phyloP scores from a whole-genome alignment of 2,797 vertebrate genomes.

The Gorsachius magnificus region DNA sequence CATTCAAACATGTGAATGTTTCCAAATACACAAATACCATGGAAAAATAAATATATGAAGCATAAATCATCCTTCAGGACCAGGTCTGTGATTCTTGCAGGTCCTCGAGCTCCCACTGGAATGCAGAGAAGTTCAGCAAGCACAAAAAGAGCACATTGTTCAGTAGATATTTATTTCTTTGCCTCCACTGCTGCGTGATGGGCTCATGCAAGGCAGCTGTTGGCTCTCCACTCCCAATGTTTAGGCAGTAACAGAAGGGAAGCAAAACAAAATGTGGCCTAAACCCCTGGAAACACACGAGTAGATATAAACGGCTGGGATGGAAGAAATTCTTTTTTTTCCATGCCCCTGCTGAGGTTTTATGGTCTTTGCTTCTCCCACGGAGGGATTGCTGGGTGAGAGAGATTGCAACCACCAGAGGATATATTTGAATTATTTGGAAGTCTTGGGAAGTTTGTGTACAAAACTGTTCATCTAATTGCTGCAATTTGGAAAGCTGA shows the following conservation, averaged over 20 bases:
- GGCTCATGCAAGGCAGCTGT: not conserved
- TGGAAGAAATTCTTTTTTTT: not conserved
- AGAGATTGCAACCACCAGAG: not conserved
- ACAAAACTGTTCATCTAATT: not conserved
- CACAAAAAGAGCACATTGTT: not conserved
- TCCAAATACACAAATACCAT: not conserved
- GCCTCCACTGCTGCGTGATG: not conserved
- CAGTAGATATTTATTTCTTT: not conserved
- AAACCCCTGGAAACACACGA: not conserved
- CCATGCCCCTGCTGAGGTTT: not conserved
- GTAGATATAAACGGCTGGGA: not conserved
- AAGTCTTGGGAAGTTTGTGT: not conserved
- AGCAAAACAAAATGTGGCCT: not conserved
- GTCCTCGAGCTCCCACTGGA: not conserved
- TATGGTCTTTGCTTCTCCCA: not conserved
- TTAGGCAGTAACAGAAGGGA: not conserved
- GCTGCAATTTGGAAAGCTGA: not conserved
- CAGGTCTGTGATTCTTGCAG: not conserved
- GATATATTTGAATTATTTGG: not conserved
- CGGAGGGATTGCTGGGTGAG: not conserved
- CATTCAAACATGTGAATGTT: not conserved
- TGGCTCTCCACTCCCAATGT: not conserved
- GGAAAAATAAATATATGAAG: not conserved
- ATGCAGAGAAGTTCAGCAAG: not conserved
- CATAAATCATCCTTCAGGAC: not conserved